These are phyloP conservation scores for Zelostemma sp. DNA, from an alignment of 1,140 invertebrate species.

Conservation along the genomic window DNA sequence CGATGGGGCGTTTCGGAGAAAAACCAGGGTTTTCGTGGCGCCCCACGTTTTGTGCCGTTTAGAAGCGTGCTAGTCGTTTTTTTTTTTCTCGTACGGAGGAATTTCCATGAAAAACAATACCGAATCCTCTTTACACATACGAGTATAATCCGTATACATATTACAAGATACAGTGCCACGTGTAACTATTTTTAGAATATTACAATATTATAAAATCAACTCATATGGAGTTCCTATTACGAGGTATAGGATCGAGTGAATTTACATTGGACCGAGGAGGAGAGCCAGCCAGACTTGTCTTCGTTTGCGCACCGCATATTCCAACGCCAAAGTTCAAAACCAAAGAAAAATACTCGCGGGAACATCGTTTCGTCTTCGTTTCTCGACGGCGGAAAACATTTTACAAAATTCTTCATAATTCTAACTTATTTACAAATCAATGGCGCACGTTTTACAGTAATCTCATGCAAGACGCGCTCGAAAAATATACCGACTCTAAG, in stretches of 20 bases:
- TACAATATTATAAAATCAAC: constrained; percentile 15
- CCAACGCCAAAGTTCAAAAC: too few species aligned
- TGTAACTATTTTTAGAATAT: constrained; percentile 15
- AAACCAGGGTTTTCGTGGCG: neutral
- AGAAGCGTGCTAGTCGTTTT: constrained; percentile 10
- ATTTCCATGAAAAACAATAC: constrained; percentile 9
- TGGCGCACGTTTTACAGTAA: neutral
- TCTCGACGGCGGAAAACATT: too few species aligned
- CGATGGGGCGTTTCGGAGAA: too few species aligned
- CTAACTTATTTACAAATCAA: too few species aligned
- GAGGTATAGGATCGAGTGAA: constrained; percentile 17
- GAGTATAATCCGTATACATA: constrained; percentile 3
- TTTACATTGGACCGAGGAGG: constrained; percentile 3
- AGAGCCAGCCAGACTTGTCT: constrained; percentile 9
- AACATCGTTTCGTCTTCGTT: neutral
- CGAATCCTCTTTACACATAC: constrained; percentile 8
- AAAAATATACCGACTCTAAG: neutral
- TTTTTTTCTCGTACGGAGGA: neutral
- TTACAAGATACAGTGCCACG: constrained; percentile 9
- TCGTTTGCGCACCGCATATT: neutral
- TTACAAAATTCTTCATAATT: too few species aligned
- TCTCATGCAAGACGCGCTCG: neutral
- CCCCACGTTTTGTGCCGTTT: constrained; percentile 7
- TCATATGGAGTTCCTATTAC: constrained; percentile 14
- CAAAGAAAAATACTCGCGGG: constrained; percentile 2